phyloP scores from a whole-genome alignment of 2,888 invertebrate species.

The Digitonthophagus gazella region DNA sequence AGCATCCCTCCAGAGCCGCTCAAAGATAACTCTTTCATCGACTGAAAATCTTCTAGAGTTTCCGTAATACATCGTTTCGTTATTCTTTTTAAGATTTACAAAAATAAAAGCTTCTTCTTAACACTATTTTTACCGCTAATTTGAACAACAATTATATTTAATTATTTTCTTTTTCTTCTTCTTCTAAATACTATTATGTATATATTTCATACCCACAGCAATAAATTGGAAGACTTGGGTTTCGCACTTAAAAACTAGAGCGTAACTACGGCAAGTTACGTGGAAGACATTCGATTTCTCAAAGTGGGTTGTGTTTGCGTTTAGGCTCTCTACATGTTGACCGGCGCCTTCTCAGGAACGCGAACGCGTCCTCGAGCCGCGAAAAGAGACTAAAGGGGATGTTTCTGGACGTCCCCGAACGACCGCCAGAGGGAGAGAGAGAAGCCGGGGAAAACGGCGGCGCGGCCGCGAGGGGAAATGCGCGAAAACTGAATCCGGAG shows the following conservation, averaged over 20 bases:
- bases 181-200: background rate
- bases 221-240: conserved; percentile 23
- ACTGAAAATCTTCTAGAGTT: conserved; percentile 43
- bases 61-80: conserved; percentile 46
- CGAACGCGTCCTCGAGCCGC: background rate
- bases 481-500: conserved; percentile 10
- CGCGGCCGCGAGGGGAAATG: conserved; percentile 47
- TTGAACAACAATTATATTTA: background rate
- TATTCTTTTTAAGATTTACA: background rate
- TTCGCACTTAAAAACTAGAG: conserved; percentile 23
- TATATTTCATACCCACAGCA: background rate
- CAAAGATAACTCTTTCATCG: conserved; percentile 67
- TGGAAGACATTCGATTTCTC: conserved; percentile 32
- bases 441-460: conserved; percentile 36
- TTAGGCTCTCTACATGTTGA: conserved; percentile 15
- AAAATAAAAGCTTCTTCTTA: background rate
- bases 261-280: conserved; percentile 14
- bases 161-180: no score
- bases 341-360: background rate
- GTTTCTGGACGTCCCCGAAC: no score
- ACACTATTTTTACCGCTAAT: background rate
- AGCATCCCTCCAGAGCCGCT: conserved; percentile 68
- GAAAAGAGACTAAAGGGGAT: background rate
- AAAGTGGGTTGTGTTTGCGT: conserved; percentile 10
- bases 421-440: no score